Base-by-base conservation (phyloP, 2,113 vertebrate genomes). In the Girardinichthys multiradiatus region DNA sequence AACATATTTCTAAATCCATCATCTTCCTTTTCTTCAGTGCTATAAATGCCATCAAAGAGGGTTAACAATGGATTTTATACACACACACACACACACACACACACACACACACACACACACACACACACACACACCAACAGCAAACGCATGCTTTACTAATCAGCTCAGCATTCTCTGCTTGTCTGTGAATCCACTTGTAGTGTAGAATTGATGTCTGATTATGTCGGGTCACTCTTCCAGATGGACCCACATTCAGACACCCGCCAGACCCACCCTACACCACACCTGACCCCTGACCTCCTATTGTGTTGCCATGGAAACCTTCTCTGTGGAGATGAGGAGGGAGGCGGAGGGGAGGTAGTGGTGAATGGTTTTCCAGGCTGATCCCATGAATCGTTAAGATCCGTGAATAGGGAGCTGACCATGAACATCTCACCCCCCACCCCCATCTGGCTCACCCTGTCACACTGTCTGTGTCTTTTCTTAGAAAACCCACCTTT, bases 151-250 rank as follows among this genome's bases (percentile, higher is more conserved):
- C 95, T 94, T 88, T 92, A 81, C 94, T 97, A 98, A 99, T 97
- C 96, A 97, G 95, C 96, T 96, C 96, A 96, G 94, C 75, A 73
- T 76, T 81, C 68, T 77, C 77, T 65, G 19, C 62, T 27, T 39
- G 65, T 31, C 75, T 74, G 33, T 80, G 71, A 31, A 57, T 71
- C 76, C 72, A 88, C 79, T 87, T 83, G 68, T 94, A 95, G 95
- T 95, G 95, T 94, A 94, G 95, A 96, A 97, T 96, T 97, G 96
- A 97, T 97, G 95, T 96, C 95, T 97, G 96, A 97, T 98, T 97
- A 97, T 97, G 96, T 98, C 92, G 93, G 96, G 96, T 98, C 97
- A 97, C 96, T 98, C 96, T 95, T 97, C 97, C 97, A 98, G 97
- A 98, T 98, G 96, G 96, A 96, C 96, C 96, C 95, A 95, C 92